Evolutionary conservation across 2,888 invertebrate genomes (phyloP).

Genomic region (Andrena chrysosceles): DNA sequence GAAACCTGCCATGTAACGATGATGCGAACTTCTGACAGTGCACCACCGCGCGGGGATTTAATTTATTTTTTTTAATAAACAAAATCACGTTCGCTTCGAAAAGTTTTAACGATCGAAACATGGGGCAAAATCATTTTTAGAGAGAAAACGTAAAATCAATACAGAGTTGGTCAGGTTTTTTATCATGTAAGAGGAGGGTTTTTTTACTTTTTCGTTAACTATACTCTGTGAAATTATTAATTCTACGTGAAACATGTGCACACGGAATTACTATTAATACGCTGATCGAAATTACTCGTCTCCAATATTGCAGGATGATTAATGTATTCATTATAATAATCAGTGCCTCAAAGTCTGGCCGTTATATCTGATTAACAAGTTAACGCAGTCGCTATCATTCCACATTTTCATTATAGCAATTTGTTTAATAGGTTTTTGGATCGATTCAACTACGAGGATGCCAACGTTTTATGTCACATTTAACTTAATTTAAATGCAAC

Average conservation of each 20-base stretch:
- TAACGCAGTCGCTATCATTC: background rate
- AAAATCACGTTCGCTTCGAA: background rate
- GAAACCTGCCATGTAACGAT: background rate
- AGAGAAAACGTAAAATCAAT: background rate
- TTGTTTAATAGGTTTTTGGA: background rate
- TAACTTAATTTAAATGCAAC: background rate
- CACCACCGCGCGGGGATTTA: background rate
- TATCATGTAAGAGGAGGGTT: no score
- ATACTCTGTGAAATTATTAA: background rate
- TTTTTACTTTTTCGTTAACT: background rate
- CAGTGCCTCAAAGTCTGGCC: background rate
- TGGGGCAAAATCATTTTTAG: background rate
- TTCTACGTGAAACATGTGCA: background rate
- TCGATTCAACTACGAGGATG: background rate
- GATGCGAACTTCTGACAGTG: slow-evolving; percentile 10
- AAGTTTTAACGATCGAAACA: slow-evolving; percentile 15
- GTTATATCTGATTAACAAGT: background rate
- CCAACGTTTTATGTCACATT: background rate
- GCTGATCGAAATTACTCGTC: background rate
- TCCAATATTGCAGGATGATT: background rate
- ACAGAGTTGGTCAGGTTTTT: no score
- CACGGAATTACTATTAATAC: background rate
- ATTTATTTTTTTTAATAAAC: background rate
- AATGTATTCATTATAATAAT: slow-evolving; percentile 1
- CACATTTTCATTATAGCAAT: background rate